Conservation (phyloP, 2,888 invertebrate genomes). For the Agrotis puta region DNA sequence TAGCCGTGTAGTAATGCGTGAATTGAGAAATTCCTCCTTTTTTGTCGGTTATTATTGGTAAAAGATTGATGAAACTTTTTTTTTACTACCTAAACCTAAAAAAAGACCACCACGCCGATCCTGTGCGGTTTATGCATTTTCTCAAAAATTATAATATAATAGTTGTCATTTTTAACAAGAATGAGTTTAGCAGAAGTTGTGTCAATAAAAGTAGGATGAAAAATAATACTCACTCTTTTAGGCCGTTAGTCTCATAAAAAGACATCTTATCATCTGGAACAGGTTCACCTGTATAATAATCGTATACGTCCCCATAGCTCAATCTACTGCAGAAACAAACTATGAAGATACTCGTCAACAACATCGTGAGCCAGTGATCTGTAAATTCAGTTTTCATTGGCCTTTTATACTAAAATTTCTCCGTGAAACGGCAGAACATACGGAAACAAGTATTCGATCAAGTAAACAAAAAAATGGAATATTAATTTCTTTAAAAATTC, state of each 20-base stretch:
- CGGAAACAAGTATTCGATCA: not conserved
- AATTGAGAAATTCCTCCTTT: too few relatives aligned
- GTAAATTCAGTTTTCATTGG: not conserved
- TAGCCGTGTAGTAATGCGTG: too few relatives aligned
- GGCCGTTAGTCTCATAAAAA: not conserved
- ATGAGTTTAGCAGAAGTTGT: too few relatives aligned
- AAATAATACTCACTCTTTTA: constrained; percentile 25
- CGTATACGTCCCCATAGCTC: constrained; percentile 9
- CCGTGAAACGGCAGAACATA: not conserved
- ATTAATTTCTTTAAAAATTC: not conserved
- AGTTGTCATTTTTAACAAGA: too few relatives aligned
- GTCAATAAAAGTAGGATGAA: not conserved
- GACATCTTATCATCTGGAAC: not conserved
- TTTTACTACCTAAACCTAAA: too few relatives aligned
- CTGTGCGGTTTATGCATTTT: too few relatives aligned
- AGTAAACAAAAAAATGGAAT: not conserved
- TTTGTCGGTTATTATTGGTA: too few relatives aligned
- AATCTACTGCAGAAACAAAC: constrained; percentile 1
- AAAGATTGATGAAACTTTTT: too few relatives aligned
- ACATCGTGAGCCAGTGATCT: constrained; percentile 3
- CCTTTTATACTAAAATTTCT: constrained; percentile 8
- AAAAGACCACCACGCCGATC: too few relatives aligned
- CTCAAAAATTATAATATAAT: too few relatives aligned
- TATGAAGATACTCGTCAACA: constrained; percentile 5
- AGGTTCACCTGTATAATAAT: constrained; percentile 5